phyloP scores from a whole-genome alignment of 2,888 invertebrate genomes.

The Aspidapion aeneum region DNA sequence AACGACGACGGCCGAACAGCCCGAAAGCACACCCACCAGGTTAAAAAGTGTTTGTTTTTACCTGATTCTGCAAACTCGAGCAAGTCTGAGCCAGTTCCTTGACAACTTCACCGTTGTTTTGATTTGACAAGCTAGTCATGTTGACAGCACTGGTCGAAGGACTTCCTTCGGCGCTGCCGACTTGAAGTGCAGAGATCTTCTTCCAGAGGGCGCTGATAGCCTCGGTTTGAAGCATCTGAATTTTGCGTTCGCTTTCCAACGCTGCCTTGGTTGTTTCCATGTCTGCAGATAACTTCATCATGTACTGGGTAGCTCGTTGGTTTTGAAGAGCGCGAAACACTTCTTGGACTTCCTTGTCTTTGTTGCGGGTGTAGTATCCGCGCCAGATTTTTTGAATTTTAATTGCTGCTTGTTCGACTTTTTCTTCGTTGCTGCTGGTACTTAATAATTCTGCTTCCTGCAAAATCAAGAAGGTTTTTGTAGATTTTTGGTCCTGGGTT shows the following conservation, averaged over 20 bases:
- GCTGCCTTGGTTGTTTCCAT: constrained; percentile 84
- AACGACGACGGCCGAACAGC: no score
- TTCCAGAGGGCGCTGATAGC: constrained; percentile 89
- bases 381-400: constrained; percentile 86
- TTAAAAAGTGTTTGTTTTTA: no score
- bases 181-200: constrained; percentile 71
- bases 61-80: constrained; percentile 69
- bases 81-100: constrained; percentile 75
- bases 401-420: constrained; percentile 59
- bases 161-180: constrained; percentile 27
- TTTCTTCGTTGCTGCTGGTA: constrained; percentile 42
- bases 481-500: neutral
- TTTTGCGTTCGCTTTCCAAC: constrained; percentile 77
- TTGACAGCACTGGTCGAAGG: constrained; percentile 23
- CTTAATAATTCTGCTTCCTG: constrained; percentile 20
- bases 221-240: constrained; percentile 85
- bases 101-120: constrained; percentile 59
- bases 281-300: constrained; percentile 78
- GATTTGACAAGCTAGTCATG: constrained; percentile 36
- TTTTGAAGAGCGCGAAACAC: constrained; percentile 67
- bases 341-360: constrained; percentile 63
- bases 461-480: neutral
- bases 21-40: no score
- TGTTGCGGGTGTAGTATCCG: constrained; percentile 75
- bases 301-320: constrained; percentile 76